Evolutionary conservation across 2,888 invertebrate genomes (phyloP).

Genomic region (Brenthis hecate): DNA sequence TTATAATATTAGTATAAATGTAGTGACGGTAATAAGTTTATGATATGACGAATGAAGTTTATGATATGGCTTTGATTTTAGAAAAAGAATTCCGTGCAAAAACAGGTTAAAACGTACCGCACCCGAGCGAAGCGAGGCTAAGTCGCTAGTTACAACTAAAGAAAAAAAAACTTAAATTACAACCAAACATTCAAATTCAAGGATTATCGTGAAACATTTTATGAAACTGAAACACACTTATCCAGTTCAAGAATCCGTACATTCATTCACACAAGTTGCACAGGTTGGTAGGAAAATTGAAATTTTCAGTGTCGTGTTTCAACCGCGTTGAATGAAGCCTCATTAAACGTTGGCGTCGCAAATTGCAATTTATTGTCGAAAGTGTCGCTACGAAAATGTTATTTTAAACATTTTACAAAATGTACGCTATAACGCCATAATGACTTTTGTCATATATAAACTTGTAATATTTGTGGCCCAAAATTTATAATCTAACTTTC

Average conservation of each 20-base stretch:
- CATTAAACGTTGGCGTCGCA: slow-evolving; percentile 53
- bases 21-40: too few relatives aligned
- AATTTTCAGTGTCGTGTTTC: slow-evolving; percentile 55
- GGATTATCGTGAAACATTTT: too few relatives aligned
- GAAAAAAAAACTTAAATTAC: too few relatives aligned
- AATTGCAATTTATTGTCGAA: slow-evolving; percentile 53
- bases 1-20: too few relatives aligned
- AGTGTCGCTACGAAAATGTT: slow-evolving; percentile 39
- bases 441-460: neutral
- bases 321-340: slow-evolving; percentile 54
- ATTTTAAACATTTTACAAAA: slow-evolving; percentile 36
- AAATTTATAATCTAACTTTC: too few relatives aligned
- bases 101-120: too few relatives aligned
- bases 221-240: neutral
- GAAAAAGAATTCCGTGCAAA: too few relatives aligned
- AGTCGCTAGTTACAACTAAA: too few relatives aligned
- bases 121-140: too few relatives aligned
- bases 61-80: too few relatives aligned
- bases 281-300: slow-evolving; percentile 37
- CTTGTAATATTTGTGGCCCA: neutral
- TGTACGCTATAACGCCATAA: slow-evolving; percentile 7
- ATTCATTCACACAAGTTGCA: slow-evolving; percentile 16
- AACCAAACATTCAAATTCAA: too few relatives aligned
- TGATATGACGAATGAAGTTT: too few relatives aligned
- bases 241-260: neutral